Evolutionary conservation across 2,797 vertebrate genomes (phyloP), one percentile per base, ranked within the genome.

Genomic region (Melanotaenia maccullochi): DNA sequence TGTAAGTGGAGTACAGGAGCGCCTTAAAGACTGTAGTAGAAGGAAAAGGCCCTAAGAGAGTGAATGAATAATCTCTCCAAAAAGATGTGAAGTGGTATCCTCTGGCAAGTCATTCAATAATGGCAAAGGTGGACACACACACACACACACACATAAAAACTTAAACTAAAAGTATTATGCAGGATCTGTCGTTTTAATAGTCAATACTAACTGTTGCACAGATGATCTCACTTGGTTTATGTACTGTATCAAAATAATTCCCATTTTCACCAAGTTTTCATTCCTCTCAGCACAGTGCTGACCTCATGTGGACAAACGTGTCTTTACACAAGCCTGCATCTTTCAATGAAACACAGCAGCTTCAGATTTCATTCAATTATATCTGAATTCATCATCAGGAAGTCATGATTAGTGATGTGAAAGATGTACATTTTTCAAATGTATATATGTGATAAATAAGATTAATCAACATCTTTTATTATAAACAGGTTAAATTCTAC

Each of bases 261-360:
- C 5, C 24, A 13, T 6, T 30, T 56, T 32, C 16, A 30, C 28
- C 25, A 56, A 11, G 16, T 60, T 36, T 12, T 13, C 1, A 28
- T 56, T 69, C 73, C 36, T 63, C 32, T 7, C 44, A 54, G 75
- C 83, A 65, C 86, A 79, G 76, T 83, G 83, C 85, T 92, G 93
- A 68, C 93, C 86, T 82, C 91, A 16, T 87, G 92, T 93, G 94
- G 94, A 85, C 80, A 82, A 61, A 75, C 24, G 18, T 8, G 22
- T 66, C 0, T 2, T 28, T 75, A 49, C 84, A 86, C 30, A 35
- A 9, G 32, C 42, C 25, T 9, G 30, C 9, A 22, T 60, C 60
- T 75, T 47, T 71, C 52, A 82, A 74, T 77, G 61, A 82, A 86
- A 78, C 40, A 35, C 66, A 73, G 60, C 78, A 76, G 20, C 8